Conservation (phyloP, 35 echinoderm and acorn worm genomes). For the Ptychodera flava region DNA sequence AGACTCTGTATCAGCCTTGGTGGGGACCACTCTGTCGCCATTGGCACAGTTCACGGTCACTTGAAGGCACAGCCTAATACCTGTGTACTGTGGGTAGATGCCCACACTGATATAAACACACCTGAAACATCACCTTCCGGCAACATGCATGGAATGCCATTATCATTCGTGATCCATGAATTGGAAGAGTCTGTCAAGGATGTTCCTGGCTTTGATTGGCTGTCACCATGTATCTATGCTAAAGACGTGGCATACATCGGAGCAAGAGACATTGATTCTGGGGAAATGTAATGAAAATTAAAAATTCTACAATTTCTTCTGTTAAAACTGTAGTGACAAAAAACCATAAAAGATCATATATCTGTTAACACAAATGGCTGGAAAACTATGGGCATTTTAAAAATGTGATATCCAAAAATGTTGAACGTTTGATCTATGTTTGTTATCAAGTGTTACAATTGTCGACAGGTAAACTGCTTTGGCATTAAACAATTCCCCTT, state of each 20-base stretch:
- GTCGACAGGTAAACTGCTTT: too few relatives aligned
- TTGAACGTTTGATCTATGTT: too few relatives aligned
- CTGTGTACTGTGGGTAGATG: conserved; percentile 85
- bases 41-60: conserved; percentile 80
- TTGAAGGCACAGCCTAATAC: conserved; percentile 65
- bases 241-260: conserved; percentile 91
- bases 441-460: too few relatives aligned
- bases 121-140: conserved; percentile 59
- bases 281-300: conserved; percentile 50
- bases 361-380: too few relatives aligned
- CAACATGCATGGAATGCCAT: conserved; percentile 89
- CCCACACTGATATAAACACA: conserved; percentile 87
- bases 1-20: conserved; percentile 65
- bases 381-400: too few relatives aligned
- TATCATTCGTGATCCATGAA: conserved; percentile 75
- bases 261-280: conserved; percentile 51
- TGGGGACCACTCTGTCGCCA: conserved; percentile 79
- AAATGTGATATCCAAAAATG: too few relatives aligned
- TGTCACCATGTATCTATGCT: conserved; percentile 57
- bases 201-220: conserved; percentile 85
- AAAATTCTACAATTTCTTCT: too few relatives aligned
- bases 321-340: too few relatives aligned
- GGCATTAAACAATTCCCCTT: too few relatives aligned
- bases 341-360: too few relatives aligned
- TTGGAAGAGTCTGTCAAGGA: conserved; percentile 55